These are phyloP conservation scores for Leucoptera coffeella DNA, from an alignment of 2,888 invertebrate species.

Conservation along the genomic window DNA sequence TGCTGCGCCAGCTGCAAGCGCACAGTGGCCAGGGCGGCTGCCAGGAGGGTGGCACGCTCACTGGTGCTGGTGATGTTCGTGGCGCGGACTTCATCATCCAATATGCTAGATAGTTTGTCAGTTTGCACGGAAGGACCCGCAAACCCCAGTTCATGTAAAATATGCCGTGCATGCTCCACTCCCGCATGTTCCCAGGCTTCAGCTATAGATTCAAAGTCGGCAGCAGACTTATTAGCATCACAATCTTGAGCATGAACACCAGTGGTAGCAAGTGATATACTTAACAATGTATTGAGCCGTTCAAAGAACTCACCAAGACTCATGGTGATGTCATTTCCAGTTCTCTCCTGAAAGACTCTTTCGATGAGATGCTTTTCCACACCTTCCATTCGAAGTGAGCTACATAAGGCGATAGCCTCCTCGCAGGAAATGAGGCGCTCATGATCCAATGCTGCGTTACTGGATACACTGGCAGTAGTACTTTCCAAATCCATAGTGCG, in stretches of 20 bases:
- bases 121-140: conserved; percentile 50
- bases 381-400: conserved; percentile 25
- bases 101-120: conserved; percentile 56
- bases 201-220: conserved; percentile 48
- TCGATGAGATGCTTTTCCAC: conserved; percentile 25
- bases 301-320: conserved; percentile 31
- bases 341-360: conserved; percentile 21
- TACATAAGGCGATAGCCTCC: conserved; percentile 28
- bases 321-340: conserved; percentile 22
- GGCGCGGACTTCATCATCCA: conserved; percentile 59
- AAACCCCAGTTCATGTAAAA: conserved; percentile 66
- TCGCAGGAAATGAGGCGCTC: conserved; percentile 23
- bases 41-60: conserved; percentile 29
- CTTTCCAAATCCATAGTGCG: neutral
- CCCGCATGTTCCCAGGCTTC: conserved; percentile 71
- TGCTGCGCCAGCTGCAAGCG: conserved; percentile 66
- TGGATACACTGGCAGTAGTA: conserved; percentile 25
- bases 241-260: conserved; percentile 10
- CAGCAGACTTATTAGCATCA: conserved; percentile 7
- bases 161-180: conserved; percentile 56
- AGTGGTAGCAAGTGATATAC: conserved; percentile 16
- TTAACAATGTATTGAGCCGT: conserved; percentile 23
- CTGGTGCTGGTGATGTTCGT: conserved; percentile 10
- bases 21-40: conserved; percentile 61
- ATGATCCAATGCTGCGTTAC: conserved; percentile 16